phyloP scores from a whole-genome alignment of 2,888 invertebrate species.

The Onthophagus sagittarius region DNA sequence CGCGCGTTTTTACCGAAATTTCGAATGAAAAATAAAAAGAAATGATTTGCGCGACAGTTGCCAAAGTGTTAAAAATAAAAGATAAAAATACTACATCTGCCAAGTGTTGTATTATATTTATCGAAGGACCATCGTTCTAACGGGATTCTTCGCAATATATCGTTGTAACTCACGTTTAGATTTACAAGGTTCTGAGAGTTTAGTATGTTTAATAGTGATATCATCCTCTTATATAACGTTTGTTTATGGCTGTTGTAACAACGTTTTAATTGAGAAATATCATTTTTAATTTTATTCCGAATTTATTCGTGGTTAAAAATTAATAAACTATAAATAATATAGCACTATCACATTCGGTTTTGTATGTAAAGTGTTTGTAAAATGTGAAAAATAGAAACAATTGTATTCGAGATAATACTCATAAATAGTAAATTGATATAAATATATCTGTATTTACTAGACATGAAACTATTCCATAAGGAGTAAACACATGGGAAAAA shows the following conservation, averaged over 20 bases:
- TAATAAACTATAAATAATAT: no score
- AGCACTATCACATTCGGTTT: no score
- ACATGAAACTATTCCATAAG: no score
- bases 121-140: neutral
- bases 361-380: no score
- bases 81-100: neutral
- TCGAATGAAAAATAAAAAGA: neutral
- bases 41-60: neutral
- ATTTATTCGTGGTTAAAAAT: no score
- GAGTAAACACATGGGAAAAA: no score
- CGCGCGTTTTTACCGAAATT: neutral
- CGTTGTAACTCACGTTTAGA: neutral
- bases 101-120: neutral
- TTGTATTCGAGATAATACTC: no score
- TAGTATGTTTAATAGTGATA: neutral
- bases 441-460: no score
- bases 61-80: neutral
- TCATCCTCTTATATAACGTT: neutral
- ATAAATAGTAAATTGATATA: no score
- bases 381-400: no score
- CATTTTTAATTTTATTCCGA: no score
- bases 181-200: neutral
- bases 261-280: no score
- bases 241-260: neutral
- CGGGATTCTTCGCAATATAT: neutral